Base-by-base conservation (phyloP, 2,113 vertebrate genomes). In the Genyomyrus donnyi region DNA sequence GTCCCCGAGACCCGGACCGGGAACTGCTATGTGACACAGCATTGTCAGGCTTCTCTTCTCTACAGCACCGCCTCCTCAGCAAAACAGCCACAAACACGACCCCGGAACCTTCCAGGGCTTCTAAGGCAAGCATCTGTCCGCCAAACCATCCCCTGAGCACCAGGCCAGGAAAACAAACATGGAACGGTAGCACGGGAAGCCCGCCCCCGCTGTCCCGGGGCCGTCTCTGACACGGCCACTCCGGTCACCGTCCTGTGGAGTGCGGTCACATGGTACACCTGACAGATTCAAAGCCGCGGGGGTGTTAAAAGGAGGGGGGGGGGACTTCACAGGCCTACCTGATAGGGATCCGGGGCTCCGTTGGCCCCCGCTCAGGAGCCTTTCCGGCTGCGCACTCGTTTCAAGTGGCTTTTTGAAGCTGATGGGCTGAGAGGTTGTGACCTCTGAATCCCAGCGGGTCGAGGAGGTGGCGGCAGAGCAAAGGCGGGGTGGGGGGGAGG, bases 301-400 rank as follows among this genome's bases (percentile, higher is more conserved):
- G 92, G 93, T 92, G 93, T 93, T 92, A 94, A 94, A 94, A 93
- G 93, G 93, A 91, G 48, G 92, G 89, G 90, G 90, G 93, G 90
- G 91, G 92, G 90, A 95, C 94, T 94, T 95, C 94, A 95, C 92
- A 95, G 94, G 92, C 96, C 95, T 96, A 96, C 96, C 96, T 96
- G 96, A 95, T 95, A 92, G 94, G 94, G 93, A 94, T 95, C 94
- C 91, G 95, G 95, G 95, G 74, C 74, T 6, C 94, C 91, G 92
- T 94, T 93, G 92, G 92, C 93, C 94, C 92, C 92, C 91, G 92
- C 94, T 91, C 92, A 90, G 94, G 95, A 93, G 94, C 93, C 93
- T 94, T 94, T 94, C 95, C 91, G 92, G 94, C 92, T 88, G 93
- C 0, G 94, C 92, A 91, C 91, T 89, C 94, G 93, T 96, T 95